Percentiles rank a stretch among this genome's conserved stretches.
Conservation (phyloP, 2,113 vertebrate species). For the Sorex fumeus region DNA sequence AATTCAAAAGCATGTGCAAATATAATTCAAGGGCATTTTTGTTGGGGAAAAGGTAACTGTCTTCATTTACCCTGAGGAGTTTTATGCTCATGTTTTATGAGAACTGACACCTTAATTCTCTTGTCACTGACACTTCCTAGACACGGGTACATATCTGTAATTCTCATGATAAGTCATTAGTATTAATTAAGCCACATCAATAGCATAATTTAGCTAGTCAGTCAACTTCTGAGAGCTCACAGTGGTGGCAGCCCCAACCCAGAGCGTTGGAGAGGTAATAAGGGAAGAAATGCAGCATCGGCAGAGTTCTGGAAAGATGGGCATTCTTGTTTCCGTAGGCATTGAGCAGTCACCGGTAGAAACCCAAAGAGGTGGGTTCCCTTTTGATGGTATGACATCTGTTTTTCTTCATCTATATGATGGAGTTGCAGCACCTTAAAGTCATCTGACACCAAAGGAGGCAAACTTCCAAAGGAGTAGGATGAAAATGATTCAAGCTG, state of each 20-base stretch:
- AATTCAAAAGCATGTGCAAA: slow-evolving; percentile 10
- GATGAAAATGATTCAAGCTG: background rate
- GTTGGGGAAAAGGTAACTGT: slow-evolving; percentile 59
- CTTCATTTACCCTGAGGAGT: slow-evolving; percentile 71
- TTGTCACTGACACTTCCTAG: slow-evolving; percentile 79
- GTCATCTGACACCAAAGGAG: background rate
- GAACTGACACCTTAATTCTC: slow-evolving; percentile 81
- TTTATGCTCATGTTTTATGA: slow-evolving; percentile 78
- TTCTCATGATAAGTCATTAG: slow-evolving; percentile 83
- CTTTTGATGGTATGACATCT: background rate
- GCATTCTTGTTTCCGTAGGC: background rate
- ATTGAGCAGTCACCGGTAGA: background rate
- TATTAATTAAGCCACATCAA: slow-evolving; percentile 84
- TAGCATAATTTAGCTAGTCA: slow-evolving; percentile 82
- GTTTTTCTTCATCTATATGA: slow-evolving; percentile 59
- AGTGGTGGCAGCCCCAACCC: slow-evolving; percentile 43
- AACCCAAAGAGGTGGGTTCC: background rate
- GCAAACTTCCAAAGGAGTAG: background rate
- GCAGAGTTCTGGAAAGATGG: slow-evolving; percentile 33
- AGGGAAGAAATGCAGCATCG: slow-evolving; percentile 48
- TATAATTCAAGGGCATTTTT: slow-evolving; percentile 75
- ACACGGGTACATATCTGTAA: slow-evolving; percentile 79
- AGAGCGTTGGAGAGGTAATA: slow-evolving; percentile 41
- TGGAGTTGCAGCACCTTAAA: background rate
- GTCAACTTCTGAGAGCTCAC: slow-evolving; percentile 78